phyloP scores from a whole-genome alignment of 2,888 invertebrate genomes.

The Hirtodrosophila alboralis region DNA sequence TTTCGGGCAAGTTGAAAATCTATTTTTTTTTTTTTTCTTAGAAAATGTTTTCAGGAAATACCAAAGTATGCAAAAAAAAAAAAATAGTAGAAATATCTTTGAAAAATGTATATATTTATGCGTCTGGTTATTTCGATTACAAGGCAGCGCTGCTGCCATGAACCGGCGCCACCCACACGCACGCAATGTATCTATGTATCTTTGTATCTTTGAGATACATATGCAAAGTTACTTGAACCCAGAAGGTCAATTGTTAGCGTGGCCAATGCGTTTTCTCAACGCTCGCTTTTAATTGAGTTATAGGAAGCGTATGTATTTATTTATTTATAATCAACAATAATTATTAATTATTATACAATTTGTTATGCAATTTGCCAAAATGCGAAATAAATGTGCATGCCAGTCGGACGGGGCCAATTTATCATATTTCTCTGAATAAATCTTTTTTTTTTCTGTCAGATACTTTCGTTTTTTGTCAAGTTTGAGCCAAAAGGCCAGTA shows the following conservation, averaged over 20 bases:
- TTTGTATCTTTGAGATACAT: slow-evolving; percentile 45
- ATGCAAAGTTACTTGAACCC: slow-evolving; percentile 47
- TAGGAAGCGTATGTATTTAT: slow-evolving; percentile 33
- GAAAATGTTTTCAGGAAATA: slow-evolving; percentile 67
- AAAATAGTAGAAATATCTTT: slow-evolving; percentile 17
- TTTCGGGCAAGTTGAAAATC: slow-evolving; percentile 24
- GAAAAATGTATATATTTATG: slow-evolving; percentile 39
- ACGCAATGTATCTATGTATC: slow-evolving; percentile 9
- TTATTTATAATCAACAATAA: slow-evolving; percentile 27
- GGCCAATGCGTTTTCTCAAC: slow-evolving; percentile 41
- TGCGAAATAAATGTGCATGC: slow-evolving; percentile 7
- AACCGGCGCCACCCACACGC: slow-evolving; percentile 62
- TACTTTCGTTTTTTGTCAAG: slow-evolving; percentile 42
- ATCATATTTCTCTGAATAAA: slow-evolving; percentile 44
- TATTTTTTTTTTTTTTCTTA: no score
- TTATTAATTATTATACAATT: slow-evolving; percentile 41
- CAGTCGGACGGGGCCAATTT: slow-evolving; percentile 34
- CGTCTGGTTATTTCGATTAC: slow-evolving; percentile 48
- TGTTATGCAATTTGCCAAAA: slow-evolving; percentile 47
- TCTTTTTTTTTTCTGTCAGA: slow-evolving; percentile 26
- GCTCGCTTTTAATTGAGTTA: slow-evolving; percentile 45
- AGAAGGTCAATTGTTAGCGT: slow-evolving; percentile 54
- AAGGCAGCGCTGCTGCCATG: slow-evolving; percentile 46
- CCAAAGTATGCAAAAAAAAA: slow-evolving; percentile 43
- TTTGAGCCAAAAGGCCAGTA: slow-evolving; percentile 38